Percentiles rank a stretch among this genome's conserved stretches.
Evolutionary conservation across 2,113 vertebrate species (phyloP).

Genomic region (Dicentrarchus labrax): DNA sequence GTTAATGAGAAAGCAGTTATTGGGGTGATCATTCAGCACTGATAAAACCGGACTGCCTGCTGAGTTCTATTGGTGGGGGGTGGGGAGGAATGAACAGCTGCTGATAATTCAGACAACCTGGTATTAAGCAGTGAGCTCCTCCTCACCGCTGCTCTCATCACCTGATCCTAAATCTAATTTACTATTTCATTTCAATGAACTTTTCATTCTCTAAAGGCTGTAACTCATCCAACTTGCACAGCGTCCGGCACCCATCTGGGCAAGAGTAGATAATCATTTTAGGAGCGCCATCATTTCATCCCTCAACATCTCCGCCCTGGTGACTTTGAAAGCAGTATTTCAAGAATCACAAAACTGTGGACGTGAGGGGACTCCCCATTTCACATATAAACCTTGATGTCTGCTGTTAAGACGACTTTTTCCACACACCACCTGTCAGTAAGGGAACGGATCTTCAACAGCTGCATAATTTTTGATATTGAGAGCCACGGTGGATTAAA

Average conservation of each 20-base stretch:
- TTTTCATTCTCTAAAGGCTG: slow-evolving; percentile 38
- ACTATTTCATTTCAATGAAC: slow-evolving; percentile 51
- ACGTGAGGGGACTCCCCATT: slow-evolving; percentile 35
- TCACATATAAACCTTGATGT: slow-evolving; percentile 3
- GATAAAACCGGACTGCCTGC: slow-evolving; percentile 45
- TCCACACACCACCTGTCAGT: slow-evolving; percentile 18
- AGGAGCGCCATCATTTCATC: slow-evolving; percentile 26
- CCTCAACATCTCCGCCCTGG: slow-evolving; percentile 25
- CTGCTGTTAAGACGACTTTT: slow-evolving; percentile 20
- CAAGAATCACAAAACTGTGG: slow-evolving; percentile 18
- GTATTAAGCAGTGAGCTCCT: slow-evolving; percentile 27
- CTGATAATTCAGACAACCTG: slow-evolving; percentile 53
- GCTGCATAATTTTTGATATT: not conserved
- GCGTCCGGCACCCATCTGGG: slow-evolving; percentile 10
- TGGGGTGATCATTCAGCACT: slow-evolving; percentile 49
- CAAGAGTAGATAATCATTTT: slow-evolving; percentile 35
- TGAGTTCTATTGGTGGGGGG: slow-evolving; percentile 32
- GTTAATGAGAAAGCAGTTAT: slow-evolving; percentile 59
- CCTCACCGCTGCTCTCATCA: slow-evolving; percentile 23
- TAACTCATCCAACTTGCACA: slow-evolving; percentile 34
- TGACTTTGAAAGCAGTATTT: slow-evolving; percentile 45
- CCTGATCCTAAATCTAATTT: slow-evolving; percentile 52
- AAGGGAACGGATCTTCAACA: not conserved
- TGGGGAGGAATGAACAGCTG: slow-evolving; percentile 42
- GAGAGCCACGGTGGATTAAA: slow-evolving; percentile 6